Base-by-base conservation (phyloP, 2,797 vertebrate species). In the Epinephelus malabaricus region DNA sequence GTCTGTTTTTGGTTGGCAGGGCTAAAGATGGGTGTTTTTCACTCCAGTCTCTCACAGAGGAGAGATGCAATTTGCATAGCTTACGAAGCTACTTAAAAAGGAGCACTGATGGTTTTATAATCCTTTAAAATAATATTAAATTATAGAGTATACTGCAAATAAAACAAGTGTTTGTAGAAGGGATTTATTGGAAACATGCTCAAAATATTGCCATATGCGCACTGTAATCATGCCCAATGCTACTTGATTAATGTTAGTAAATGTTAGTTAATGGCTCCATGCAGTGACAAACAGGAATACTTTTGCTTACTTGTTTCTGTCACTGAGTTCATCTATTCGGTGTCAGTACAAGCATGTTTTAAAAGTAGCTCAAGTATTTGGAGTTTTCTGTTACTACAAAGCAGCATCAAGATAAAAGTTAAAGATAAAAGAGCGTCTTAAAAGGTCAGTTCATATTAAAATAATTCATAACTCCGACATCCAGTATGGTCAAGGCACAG, bases 1-100 rank as follows among this genome's bases (percentile, higher is more conserved):
- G 93, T 92, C 89, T 91, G 91, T 86, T 92, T 93, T 92, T 89
- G 90, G 88, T 89, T 92, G 92, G 87, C 90, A 92, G 80, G 87
- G 80, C 86, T 91, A 89, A 90, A 92, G 85, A 92, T 38, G 79
- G 69, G 72, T 83, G 86, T 81, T 90, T 86, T 88, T 77, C 82
- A 73, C 51, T 61, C 51, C 73, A 50, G 63, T 43, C 40, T 43
- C 40, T 43, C 34, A 47, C 66, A 66, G 66, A 56, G 68, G 68
- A 73, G 78, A 82, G 67, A 72, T 25, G 18, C 40, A 7, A 81
- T 92, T 85, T 87, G 75, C 81, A 86, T 58, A 69, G 46, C 25
- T 74, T 68, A 66, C 17, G 27, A 70, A 70, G 60, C 61, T 60
- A 34, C 53, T 70, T 76, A 76, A 66, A 73, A 14, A 55, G 61